Percentiles rank a stretch among this genome's conserved stretches.
Evolutionary conservation across 2,888 invertebrate species (phyloP).

Genomic region (Mantis religiosa): DNA sequence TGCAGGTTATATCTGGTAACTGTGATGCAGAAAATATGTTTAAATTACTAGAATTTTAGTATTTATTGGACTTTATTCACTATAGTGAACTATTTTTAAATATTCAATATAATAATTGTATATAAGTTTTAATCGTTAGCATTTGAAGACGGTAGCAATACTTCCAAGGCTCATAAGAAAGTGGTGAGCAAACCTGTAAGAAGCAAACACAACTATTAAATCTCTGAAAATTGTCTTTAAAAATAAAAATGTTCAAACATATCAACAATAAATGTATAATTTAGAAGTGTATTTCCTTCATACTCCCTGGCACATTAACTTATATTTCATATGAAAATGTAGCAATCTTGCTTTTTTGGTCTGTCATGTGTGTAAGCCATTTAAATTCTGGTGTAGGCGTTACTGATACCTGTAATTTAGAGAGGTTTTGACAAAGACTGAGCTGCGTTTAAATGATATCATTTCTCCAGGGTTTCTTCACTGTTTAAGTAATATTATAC

Average conservation of each 20-base stretch:
- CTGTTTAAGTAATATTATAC: background rate
- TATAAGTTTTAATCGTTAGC: background rate
- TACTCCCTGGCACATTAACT: background rate
- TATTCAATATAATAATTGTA: background rate
- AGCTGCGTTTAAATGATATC: background rate
- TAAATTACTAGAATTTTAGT: background rate
- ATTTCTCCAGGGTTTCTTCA: background rate
- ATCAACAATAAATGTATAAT: background rate
- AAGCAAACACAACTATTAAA: background rate
- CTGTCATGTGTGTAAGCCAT: background rate
- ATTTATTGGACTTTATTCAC: background rate
- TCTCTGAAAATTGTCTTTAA: background rate
- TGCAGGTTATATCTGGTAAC: background rate
- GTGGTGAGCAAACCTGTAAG: background rate
- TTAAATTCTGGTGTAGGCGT: background rate
- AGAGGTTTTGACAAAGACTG: background rate
- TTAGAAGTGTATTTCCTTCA: background rate
- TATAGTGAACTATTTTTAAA: background rate
- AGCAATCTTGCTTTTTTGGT: background rate
- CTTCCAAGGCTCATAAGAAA: background rate
- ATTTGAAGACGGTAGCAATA: background rate
- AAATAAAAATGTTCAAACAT: background rate
- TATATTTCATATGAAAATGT: background rate
- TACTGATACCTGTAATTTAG: background rate
- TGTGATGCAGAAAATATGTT: background rate